Base-by-base conservation (phyloP, 2,888 invertebrate genomes). In the Magallana nippona region DNA sequence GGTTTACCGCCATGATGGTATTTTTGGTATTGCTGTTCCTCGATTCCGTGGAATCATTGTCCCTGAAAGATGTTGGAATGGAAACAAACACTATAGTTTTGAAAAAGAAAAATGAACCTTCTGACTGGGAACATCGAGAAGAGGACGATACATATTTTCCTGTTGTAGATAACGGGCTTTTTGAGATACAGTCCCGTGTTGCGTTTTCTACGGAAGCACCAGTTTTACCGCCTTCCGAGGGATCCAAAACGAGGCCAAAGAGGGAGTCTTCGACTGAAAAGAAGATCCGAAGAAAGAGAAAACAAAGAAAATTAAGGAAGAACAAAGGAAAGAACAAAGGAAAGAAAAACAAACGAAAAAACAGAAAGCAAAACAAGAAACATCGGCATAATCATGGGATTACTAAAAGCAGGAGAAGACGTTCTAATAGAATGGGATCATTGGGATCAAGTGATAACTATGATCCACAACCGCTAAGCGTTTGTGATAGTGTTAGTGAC, bases 401-500 rank as follows among this genome's bases (percentile, higher is more conserved):
- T 11, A 56, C 56, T 32, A 84, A 84, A 78, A 60, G 78, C 0
- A 79, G 85, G n/a, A 77, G 82, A 27, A 63, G 83, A 19, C 58
- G 85, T 71, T 86, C 85, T 10, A 82, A 83, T 60, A 55, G 85
- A 44, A 62, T 58, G 27, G 77, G 44, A 8, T 44, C 44, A 44
- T 44, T 44, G 44, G 44, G 44, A 44, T 44, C 44, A 44, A 44
- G 44, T 71, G 44, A 55, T 10, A n/a, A 56, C n/a, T 19, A 81
- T 19, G 60, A 55, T 17, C 27, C 22, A 17, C 77, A 80, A 10
- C 82, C 82, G 17, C 57, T 83, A 3, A 86, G 84, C 78, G 81
- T 82, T 55, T 86, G 85, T 78, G 82, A 81, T 56, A 84, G 82
- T 22, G 56, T 84, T 22, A 86, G 84, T 82, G 83, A 83, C 19